Evolutionary conservation across 92 coral and sea anemone genomes (phyloP).

Genomic region (Umimayanthus chanpuru): DNA sequence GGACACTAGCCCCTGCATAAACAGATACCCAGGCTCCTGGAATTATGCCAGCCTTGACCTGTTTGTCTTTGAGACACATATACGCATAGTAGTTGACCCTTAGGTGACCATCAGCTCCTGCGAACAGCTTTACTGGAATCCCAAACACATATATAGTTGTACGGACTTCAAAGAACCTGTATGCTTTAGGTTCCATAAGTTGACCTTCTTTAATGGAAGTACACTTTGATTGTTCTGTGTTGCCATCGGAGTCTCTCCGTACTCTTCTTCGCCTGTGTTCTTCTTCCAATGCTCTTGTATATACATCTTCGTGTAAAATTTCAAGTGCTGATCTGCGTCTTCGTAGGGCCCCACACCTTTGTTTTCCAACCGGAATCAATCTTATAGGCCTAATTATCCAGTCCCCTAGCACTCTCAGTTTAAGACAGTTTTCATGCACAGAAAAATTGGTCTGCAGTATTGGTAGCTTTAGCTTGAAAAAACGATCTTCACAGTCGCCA

Average conservation of each 20-base stretch:
- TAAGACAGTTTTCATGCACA: slow-evolving; percentile 77
- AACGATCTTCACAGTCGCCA: slow-evolving; percentile 96
- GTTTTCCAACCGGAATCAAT: slow-evolving; percentile 74
- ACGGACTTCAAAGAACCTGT: slow-evolving; percentile 49
- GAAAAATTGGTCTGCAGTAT: slow-evolving; percentile 78
- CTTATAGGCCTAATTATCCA: slow-evolving; percentile 63
- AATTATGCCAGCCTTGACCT: slow-evolving; percentile 73
- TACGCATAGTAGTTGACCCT: slow-evolving; percentile 68
- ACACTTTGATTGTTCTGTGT: slow-evolving; percentile 34
- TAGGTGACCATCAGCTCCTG: slow-evolving; percentile 79
- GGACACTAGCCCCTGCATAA: slow-evolving; percentile 83
- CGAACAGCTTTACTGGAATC: slow-evolving; percentile 70
- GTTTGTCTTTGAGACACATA: slow-evolving; percentile 58
- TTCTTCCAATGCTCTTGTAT: slow-evolving; percentile 72
- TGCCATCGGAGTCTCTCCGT: slow-evolving; percentile 42
- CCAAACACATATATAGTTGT: slow-evolving; percentile 70
- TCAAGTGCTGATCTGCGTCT: slow-evolving; percentile 65
- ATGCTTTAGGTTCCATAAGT: slow-evolving; percentile 28
- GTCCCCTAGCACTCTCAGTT: slow-evolving; percentile 59
- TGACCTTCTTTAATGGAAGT: slow-evolving; percentile 27
- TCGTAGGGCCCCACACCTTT: slow-evolving; percentile 68
- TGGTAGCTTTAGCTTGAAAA: slow-evolving; percentile 80
- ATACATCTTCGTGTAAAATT: slow-evolving; percentile 78
- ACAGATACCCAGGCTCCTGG: slow-evolving; percentile 93
- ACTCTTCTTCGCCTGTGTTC: slow-evolving; percentile 47